A percentile compares a stretch with the other conserved stretches of the same genome.
Evolutionary conservation across 2,888 invertebrate species (phyloP).

Genomic region (Stenichneumon culpator): DNA sequence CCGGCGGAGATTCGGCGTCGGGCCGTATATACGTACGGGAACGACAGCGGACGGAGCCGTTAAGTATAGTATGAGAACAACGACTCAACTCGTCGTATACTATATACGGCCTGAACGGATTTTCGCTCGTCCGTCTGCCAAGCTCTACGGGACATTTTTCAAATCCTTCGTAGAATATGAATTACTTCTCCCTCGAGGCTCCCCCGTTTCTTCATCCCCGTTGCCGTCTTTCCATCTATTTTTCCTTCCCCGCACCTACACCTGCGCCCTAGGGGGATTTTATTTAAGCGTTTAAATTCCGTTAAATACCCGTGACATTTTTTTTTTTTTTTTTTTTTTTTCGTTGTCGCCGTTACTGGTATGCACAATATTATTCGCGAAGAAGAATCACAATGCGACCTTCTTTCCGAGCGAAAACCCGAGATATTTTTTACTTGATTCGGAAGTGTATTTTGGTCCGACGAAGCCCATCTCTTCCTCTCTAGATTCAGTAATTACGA

Average conservation of each 20-base stretch:
- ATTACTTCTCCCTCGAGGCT: slow-evolving; percentile 28
- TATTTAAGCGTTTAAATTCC: background rate
- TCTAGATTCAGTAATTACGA: too few relatives aligned
- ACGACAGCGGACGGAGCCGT: slow-evolving; percentile 46
- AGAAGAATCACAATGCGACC: too few relatives aligned
- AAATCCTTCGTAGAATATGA: slow-evolving; percentile 45
- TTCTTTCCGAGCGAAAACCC: too few relatives aligned
- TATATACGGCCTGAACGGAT: slow-evolving; percentile 31
- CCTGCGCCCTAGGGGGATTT: background rate
- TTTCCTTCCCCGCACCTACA: background rate
- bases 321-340: background rate
- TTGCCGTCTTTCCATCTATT: slow-evolving; percentile 6
- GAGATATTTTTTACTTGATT: too few relatives aligned
- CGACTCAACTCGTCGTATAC: slow-evolving; percentile 41
- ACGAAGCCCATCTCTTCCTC: too few relatives aligned
- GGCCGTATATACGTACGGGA: slow-evolving; percentile 6
- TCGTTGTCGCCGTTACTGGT: background rate
- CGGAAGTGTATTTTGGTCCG: too few relatives aligned
- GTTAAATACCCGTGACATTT: background rate
- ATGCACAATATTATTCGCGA: too few relatives aligned
- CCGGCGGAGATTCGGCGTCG: slow-evolving; percentile 39
- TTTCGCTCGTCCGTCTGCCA: slow-evolving; percentile 45
- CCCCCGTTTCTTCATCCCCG: background rate
- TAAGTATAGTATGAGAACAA: slow-evolving; percentile 40
- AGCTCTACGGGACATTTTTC: slow-evolving; percentile 49